phyloP scores from a whole-genome alignment of 2,113 vertebrate genomes.

The Pelodiscus sinensis region DNA sequence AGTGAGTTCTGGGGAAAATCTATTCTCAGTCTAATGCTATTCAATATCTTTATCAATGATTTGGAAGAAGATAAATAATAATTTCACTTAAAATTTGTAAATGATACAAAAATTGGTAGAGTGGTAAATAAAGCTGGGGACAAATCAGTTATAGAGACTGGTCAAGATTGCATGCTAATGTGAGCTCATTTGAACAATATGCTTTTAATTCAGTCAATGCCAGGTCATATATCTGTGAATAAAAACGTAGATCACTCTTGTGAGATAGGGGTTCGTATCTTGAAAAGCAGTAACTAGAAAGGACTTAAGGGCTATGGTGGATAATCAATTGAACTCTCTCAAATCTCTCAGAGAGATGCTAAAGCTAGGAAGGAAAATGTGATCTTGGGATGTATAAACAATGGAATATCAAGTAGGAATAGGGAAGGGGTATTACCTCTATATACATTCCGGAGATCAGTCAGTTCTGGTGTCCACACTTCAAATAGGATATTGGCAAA shows the following conservation, averaged over 20 bases:
- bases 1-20: not conserved
- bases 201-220: not conserved
- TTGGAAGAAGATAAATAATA: not conserved
- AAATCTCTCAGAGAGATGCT: not conserved
- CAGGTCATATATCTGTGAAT: not conserved
- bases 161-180: not conserved
- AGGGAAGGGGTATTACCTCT: not conserved
- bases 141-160: not conserved
- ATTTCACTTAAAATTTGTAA: not conserved
- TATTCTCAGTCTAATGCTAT: not conserved
- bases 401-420: not conserved
- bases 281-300: not conserved
- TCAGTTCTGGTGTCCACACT: not conserved
- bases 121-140: not conserved
- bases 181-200: not conserved
- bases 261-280: not conserved
- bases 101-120: not conserved
- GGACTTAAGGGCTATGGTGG: not conserved
- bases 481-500: slow-evolving; percentile 15
- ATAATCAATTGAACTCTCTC: not conserved
- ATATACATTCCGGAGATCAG: not conserved
- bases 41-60: not conserved
- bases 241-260: not conserved
- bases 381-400: not conserved
- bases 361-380: not conserved